A percentile compares a stretch with the other conserved stretches of the same genome.
phyloP scores from a whole-genome alignment of 1,140 invertebrate species.

The Chrysomallon squamiferum region DNA sequence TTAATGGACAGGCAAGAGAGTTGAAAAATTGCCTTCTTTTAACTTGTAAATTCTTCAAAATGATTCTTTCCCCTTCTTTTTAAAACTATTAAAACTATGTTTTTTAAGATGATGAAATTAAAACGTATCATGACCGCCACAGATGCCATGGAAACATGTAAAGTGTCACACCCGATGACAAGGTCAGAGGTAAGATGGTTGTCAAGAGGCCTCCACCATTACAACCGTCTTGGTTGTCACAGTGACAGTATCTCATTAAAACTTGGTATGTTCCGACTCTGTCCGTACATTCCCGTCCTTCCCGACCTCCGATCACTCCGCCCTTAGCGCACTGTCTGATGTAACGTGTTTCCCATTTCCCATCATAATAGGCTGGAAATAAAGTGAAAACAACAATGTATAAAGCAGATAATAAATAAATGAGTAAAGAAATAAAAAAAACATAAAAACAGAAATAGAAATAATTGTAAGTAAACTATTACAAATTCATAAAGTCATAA shows the following conservation, averaged over 20 bases:
- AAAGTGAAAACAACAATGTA: conserved; percentile 6
- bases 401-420: too few relatives aligned
- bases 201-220: conserved; percentile 33
- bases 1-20: too few relatives aligned
- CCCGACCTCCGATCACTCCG: conserved; percentile 56
- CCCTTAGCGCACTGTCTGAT: conserved; percentile 58
- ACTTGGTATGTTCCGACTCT: conserved; percentile 57
- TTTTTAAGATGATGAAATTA: too few relatives aligned
- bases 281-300: conserved; percentile 59
- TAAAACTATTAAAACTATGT: too few relatives aligned
- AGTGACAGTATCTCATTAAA: conserved; percentile 60
- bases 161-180: background rate
- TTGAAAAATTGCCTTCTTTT: too few relatives aligned
- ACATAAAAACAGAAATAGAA: background rate
- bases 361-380: conserved; percentile 57
- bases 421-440: too few relatives aligned
- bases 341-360: conserved; percentile 58
- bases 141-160: background rate
- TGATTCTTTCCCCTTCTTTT: too few relatives aligned
- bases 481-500: background rate
- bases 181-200: background rate
- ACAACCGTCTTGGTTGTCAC: conserved; percentile 63
- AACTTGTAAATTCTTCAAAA: too few relatives aligned
- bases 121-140: too few relatives aligned
- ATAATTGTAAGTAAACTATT: background rate